phyloP scores from a whole-genome alignment of 2,797 vertebrate species.

The Hemitrygon akajei region DNA sequence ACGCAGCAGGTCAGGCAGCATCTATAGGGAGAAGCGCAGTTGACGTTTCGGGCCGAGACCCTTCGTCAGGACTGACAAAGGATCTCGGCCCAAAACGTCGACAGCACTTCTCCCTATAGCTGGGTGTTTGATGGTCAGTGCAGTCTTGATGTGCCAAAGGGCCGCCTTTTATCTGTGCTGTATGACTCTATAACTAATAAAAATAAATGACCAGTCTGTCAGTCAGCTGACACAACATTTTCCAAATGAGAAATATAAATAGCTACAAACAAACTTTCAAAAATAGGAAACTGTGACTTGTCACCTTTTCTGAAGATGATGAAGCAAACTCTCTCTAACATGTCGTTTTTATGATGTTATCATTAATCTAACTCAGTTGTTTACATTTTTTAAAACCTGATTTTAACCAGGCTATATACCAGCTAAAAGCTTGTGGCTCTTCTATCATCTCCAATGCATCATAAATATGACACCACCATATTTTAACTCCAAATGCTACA shows the following conservation, averaged over 20 bases:
- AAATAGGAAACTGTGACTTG: neutral
- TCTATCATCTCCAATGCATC: neutral
- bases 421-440: no score
- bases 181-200: neutral
- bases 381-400: neutral
- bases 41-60: no score
- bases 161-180: no score
- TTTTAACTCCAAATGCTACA: neutral
- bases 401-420: neutral
- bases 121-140: no score
- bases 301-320: neutral
- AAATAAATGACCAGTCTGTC: neutral
- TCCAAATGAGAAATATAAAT: conserved; percentile 1
- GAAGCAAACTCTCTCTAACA: neutral
- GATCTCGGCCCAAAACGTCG: no score
- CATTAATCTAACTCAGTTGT: neutral
- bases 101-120: no score
- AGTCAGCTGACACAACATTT: neutral
- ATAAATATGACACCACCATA: neutral
- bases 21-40: no score
- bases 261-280: neutral
- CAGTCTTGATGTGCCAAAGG: no score
- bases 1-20: no score
- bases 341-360: neutral
- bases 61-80: no score